Evolutionary conservation across 2,888 invertebrate species (phyloP), one percentile per base, ranked within the genome.

Genomic region (Athripsodes cinereus): DNA sequence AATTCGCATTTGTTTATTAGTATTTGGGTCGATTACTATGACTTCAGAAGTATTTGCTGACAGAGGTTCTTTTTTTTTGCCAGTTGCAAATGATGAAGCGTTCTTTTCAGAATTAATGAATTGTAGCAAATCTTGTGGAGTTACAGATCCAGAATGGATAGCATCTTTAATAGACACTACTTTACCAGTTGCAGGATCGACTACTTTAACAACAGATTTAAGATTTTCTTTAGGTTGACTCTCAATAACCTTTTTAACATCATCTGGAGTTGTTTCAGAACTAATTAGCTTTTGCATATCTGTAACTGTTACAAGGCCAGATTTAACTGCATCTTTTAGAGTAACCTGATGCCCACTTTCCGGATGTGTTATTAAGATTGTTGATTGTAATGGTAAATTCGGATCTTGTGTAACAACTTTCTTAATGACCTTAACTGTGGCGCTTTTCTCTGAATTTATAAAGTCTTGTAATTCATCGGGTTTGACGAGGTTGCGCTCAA

Each of bases 181-280:
- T 68, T 83, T 79, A 10, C 88, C 86, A 0, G 85, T 83, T 60
- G 74, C 69, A 0, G 90, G 88, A 69, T 92, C 87, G 59, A 81
- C 76, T 2, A 92, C 84, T 68, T 83, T 82, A 0, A 92, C 53
- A 47, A 47, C 13, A n/a, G 19, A 47, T 20, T 47, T 16, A 11
- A 31, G 8, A 3, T 40, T 40, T 5, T 40, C 40, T 16, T 40
- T 40, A 8, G 13, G 40, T 8, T 40, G n/a, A 3, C 2, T 40
- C 3, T n/a, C 16, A 6, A 8, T 31, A 40, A 13, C 40, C 13
- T 8, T 40, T 40, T 40, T 40, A 13, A 13, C 2, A 40, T 40
- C 40, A 40, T 40, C 16, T 13, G 26, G 26, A 6, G 26, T 6
- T 10, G 26, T 52, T 54, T 62, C 59, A 22, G 62, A 56, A n/a